Evolutionary conservation across 2,797 vertebrate genomes (phyloP), one percentile per base, ranked within the genome.

Genomic region (Oreochromis grahami): DNA sequence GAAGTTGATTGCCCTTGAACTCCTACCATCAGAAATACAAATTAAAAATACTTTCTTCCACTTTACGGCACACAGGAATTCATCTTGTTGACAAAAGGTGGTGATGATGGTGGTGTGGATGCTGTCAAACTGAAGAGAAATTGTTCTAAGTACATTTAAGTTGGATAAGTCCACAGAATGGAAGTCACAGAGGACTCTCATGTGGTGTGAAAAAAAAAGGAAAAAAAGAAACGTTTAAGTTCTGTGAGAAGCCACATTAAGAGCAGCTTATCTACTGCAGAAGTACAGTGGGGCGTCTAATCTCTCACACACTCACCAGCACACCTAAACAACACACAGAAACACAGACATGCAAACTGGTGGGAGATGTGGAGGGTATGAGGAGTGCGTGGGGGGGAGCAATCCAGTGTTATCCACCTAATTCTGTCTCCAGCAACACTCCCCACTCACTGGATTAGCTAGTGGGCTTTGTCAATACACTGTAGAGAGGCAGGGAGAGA

Each of bases 381-480:
- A 6, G 76, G 74, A 58, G 79, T 45, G 79, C 8, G 52, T 52
- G 51, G 60, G 12, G 76, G 77, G 76, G 78, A 76, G 70, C 63
- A 81, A 92, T 89, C 85, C 84, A 86, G 72, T 91, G 90, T 88
- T 94, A 92, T 92, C 87, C 90, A 92, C 86, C 88, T 91, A 89
- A 90, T 92, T 92, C 89, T 80, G 81, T 90, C 86, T 90, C 55
- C 85, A 80, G 80, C 86, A 92, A 83, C 84, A 92, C 89, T 91
- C 90, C 81, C 88, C 87, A 92, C 91, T 88, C 89, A 92, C 88
- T 91, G 91, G 91, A 94, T 94, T 92, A 93, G 80, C 85, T 72
- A 63, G 86, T 91, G 83, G 81, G 89, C 83, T 92, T 89, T 92
- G 90, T 93, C 91, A 87, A 92, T 91, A 87, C 48, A 87, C 74